These are phyloP conservation scores for Ctenodactylus gundi DNA, from an alignment of 2,113 vertebrate species.

Conservation along the genomic window DNA sequence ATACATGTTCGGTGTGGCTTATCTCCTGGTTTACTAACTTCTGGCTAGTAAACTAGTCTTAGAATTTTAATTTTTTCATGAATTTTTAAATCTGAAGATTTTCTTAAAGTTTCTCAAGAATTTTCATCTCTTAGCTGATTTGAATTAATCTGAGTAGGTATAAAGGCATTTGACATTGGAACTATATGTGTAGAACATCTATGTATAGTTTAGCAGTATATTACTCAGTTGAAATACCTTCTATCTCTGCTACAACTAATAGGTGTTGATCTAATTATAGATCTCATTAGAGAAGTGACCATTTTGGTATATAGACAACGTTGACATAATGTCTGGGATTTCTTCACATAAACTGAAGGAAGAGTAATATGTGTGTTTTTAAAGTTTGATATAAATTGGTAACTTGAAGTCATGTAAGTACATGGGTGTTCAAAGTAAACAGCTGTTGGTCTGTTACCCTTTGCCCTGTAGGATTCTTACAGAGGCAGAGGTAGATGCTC, in stretches of 20 bases:
- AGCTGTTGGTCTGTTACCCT: constrained; percentile 45
- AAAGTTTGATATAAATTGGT: too few species aligned
- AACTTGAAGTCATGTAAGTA: too few species aligned
- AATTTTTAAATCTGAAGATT: neutral
- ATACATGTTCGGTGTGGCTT: neutral
- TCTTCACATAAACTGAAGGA: neutral
- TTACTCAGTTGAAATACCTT: constrained; percentile 7
- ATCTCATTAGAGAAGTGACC: constrained; percentile 4
- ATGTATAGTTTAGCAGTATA: constrained; percentile 18
- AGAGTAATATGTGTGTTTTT: neutral
- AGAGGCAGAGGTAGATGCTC: constrained; percentile 93
- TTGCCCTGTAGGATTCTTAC: constrained; percentile 91
- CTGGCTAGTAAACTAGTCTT: neutral
- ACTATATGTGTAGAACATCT: neutral
- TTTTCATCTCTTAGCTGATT: neutral
- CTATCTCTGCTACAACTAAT: neutral
- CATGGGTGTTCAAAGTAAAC: constrained; percentile 26
- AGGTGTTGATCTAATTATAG: constrained; percentile 3
- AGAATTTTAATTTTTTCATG: neutral
- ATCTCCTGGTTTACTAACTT: neutral
- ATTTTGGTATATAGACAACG: neutral
- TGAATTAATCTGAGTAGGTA: too few species aligned
- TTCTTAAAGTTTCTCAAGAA: neutral
- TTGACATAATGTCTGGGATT: neutral
- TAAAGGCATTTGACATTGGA: neutral